phyloP scores from a whole-genome alignment of 2,888 invertebrate genomes.

The Cataglyphis altisquamis region DNA sequence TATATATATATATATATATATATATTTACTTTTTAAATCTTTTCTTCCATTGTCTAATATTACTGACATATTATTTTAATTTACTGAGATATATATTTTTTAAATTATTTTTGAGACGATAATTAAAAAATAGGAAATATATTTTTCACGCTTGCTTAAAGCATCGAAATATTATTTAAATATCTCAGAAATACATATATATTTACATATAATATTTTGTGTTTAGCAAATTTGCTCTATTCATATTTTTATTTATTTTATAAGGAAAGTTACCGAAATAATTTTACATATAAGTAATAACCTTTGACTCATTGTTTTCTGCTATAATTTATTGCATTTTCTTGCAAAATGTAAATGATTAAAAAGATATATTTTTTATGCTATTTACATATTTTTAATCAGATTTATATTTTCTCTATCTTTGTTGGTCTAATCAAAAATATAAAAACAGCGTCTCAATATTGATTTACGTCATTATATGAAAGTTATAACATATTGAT shows the following conservation, averaged over 20 bases:
- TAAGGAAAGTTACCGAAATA: neutral
- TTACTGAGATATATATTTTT: neutral
- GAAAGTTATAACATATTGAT: neutral
- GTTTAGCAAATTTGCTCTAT: neutral
- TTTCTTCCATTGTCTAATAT: neutral
- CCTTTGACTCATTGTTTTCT: neutral
- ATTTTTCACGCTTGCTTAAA: neutral
- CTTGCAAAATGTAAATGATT: neutral
- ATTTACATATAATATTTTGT: neutral
- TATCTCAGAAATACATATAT: neutral
- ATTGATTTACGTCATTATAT: neutral
- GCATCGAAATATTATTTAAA: neutral
- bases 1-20: neutral
- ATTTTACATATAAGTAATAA: neutral
- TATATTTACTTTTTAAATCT: neutral
- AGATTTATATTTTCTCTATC: neutral
- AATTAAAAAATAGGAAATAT: neutral
- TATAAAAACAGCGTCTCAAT: neutral
- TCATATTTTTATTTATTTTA: slow-evolving; percentile 1
- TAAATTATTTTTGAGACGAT: neutral
- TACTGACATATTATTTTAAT: too few relatives aligned
- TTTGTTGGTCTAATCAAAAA: neutral
- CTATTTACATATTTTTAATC: neutral
- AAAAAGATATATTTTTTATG: neutral
- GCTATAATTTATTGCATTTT: neutral